A percentile compares a stretch with the other conserved stretches of the same genome.
Conservation (phyloP, 2,797 vertebrate genomes). For the Hydrophis major region DNA sequence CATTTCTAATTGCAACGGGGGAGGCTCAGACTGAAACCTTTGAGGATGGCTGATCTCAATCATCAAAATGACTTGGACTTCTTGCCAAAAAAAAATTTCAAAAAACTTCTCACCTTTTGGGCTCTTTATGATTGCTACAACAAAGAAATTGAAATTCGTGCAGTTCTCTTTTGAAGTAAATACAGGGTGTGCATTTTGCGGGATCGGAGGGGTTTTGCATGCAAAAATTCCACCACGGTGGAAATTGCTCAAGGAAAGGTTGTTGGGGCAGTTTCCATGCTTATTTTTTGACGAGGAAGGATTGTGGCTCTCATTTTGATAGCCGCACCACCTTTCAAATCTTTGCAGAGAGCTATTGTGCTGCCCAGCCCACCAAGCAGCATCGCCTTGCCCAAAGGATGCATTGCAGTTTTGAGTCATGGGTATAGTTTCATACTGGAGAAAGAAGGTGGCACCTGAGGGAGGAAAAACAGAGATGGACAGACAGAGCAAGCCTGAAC, state of each 20-base stretch:
- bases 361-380: not conserved
- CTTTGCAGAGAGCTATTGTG: rapidly evolving
- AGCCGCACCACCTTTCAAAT: rapidly evolving
- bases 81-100: not conserved
- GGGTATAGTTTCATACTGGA: not conserved
- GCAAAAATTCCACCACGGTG: not conserved
- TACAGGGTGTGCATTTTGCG: rapidly evolving
- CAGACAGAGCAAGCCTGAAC: not conserved
- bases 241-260: rapidly evolving
- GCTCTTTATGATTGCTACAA: not conserved
- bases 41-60: not conserved
- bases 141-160: conserved; percentile 1
- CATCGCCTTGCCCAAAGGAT: rapidly evolving
- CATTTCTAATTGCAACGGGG: not conserved
- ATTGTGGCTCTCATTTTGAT: rapidly evolving
- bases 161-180: not conserved
- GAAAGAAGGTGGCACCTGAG: not conserved
- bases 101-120: conserved; percentile 5
- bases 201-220: not conserved
- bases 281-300: rapidly evolving
- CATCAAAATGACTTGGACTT: not conserved
- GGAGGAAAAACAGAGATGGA: not conserved
- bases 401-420: not conserved
- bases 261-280: rapidly evolving
- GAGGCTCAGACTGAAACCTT: not conserved